Evolutionary conservation across 30 jellyfish, hydroid and myxozoan genomes (phyloP).

Genomic region (Sanderia malayensis): DNA sequence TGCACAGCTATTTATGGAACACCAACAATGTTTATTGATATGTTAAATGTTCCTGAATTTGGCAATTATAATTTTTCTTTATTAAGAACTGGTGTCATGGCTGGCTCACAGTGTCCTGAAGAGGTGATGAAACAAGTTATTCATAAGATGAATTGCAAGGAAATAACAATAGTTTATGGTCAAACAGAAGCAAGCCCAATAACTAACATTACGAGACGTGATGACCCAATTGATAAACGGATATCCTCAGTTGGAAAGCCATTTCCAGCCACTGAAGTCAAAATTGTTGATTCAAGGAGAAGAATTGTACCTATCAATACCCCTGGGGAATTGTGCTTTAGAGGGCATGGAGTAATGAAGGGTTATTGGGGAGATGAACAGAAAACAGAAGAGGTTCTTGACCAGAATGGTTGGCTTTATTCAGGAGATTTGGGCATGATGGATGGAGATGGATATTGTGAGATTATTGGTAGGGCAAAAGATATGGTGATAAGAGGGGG

Average conservation of each 20-base stretch:
- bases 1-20: constrained; percentile 96
- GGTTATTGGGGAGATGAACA: constrained; percentile 92
- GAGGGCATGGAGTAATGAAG: constrained; percentile 81
- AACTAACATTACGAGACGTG: constrained; percentile 45
- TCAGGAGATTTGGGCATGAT: constrained; percentile 80
- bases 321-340: constrained; percentile 82
- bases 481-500: constrained; percentile 99
- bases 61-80: constrained; percentile 41
- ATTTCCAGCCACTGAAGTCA: constrained; percentile 82
- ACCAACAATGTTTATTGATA: constrained; percentile 96
- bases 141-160: constrained; percentile 71
- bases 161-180: constrained; percentile 88
- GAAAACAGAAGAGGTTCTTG: constrained; percentile 72
- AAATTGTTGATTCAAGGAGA: constrained; percentile 62
- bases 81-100: constrained; percentile 92
- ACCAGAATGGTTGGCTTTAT: constrained; percentile 81
- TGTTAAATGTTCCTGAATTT: constrained; percentile 69
- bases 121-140: constrained; percentile 92
- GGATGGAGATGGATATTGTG: constrained; percentile 76
- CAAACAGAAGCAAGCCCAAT: constrained; percentile 95
- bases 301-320: constrained; percentile 72
- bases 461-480: constrained; percentile 80
- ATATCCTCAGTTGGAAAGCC: constrained; percentile 80
- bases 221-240: constrained; percentile 61
- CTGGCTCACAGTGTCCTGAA: constrained; percentile 96